These are phyloP conservation scores for Gallirallus australis DNA, from an alignment of 2,797 vertebrate genomes.

Conservation along the genomic window DNA sequence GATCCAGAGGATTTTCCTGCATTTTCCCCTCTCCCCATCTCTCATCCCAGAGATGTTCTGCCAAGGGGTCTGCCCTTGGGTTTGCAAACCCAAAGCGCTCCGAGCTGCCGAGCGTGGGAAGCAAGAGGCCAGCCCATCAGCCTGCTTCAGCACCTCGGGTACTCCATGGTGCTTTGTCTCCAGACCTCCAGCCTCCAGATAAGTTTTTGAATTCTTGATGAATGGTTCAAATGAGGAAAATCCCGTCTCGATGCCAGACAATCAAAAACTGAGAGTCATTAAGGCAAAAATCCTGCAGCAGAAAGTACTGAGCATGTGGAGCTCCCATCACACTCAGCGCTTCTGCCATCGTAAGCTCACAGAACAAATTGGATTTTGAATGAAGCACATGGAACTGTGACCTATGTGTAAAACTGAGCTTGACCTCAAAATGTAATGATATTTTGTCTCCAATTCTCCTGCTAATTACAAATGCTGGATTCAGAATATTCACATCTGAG, in stretches of 20 bases:
- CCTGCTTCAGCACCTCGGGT: not conserved
- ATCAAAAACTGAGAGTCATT: not conserved
- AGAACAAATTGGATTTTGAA: conserved; percentile 11
- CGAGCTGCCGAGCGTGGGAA: not conserved
- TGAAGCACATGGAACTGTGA: not conserved
- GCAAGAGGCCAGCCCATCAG: rapidly evolving
- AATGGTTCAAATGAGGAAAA: not conserved
- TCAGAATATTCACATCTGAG: not conserved
- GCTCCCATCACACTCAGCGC: not conserved
- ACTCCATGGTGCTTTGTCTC: rapidly evolving
- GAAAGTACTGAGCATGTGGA: not conserved
- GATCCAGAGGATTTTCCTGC: not conserved
- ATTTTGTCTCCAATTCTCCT: not conserved
- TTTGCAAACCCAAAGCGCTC: too few species aligned
- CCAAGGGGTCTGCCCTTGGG: not conserved
- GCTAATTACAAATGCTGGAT: not conserved
- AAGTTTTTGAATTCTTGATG: not conserved
- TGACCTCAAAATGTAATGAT: not conserved
- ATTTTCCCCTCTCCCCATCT: not conserved
- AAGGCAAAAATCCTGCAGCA: not conserved
- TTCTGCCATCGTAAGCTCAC: not conserved
- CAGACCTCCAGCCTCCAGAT: rapidly evolving
- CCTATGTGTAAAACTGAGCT: not conserved
- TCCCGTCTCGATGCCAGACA: not conserved
- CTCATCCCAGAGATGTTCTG: not conserved